phyloP scores from a whole-genome alignment of 30 jellyfish, hydroid and myxozoan species.

The Hydra vulgaris region DNA sequence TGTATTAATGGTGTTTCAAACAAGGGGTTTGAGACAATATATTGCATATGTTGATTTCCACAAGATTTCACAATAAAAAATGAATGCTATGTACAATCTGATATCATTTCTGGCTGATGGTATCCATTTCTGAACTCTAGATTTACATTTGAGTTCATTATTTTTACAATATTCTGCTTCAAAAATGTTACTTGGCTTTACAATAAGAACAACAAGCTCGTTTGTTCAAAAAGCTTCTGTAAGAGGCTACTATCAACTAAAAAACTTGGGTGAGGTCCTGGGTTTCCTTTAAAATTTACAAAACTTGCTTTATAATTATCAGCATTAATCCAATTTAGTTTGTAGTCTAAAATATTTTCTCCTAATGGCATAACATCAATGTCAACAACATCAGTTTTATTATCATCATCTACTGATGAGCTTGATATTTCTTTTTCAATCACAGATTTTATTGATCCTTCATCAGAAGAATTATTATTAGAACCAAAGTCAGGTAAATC shows the following conservation, averaged over 20 bases:
- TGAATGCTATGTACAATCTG: conserved; percentile 4
- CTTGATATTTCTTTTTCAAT: not conserved
- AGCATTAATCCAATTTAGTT: too few relatives aligned
- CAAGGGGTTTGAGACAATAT: not conserved
- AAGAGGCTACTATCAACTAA: not conserved
- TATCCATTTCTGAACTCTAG: conserved; percentile 1
- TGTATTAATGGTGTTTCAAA: conserved; percentile 1
- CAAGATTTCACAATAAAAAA: not conserved
- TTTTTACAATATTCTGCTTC: not conserved
- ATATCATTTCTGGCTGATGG: conserved; percentile 1
- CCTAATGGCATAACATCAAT: not conserved
- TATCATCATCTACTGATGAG: not conserved
- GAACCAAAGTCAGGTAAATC: not conserved
- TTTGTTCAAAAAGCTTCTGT: not conserved
- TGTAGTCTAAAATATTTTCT: not conserved
- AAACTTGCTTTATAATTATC: too few relatives aligned
- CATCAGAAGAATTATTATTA: not conserved
- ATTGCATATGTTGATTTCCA: conserved; percentile 1
- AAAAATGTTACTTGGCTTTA: not conserved
- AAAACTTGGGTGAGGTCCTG: too few relatives aligned
- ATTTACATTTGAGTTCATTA: not conserved
- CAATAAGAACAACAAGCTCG: conserved; percentile 3
- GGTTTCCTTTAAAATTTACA: too few relatives aligned
- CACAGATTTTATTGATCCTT: conserved; percentile 5
- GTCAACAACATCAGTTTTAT: not conserved